phyloP scores from a whole-genome alignment of 2,888 invertebrate species.

The Spilosoma lubricipeda region DNA sequence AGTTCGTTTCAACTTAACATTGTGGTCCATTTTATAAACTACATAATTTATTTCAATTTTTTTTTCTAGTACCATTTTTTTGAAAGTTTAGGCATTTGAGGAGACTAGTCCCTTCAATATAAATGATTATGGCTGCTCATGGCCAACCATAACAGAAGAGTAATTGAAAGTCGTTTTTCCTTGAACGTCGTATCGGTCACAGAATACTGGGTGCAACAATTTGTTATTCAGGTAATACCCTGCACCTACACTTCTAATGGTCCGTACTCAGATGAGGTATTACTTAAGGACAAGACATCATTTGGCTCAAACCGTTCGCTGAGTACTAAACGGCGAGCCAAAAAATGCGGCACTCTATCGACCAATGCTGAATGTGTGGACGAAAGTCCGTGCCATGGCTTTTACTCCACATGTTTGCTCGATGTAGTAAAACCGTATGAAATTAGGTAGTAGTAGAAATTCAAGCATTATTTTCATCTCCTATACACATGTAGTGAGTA shows the following conservation, averaged over 20 bases:
- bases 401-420: too few species aligned
- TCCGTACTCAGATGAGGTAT: too few species aligned
- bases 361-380: too few species aligned
- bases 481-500: neutral
- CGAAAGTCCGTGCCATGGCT: too few species aligned
- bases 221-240: neutral
- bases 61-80: neutral
- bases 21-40: constrained; percentile 19
- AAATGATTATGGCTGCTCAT: neutral
- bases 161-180: neutral
- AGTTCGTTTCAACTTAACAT: constrained; percentile 16
- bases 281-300: too few species aligned
- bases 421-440: too few species aligned
- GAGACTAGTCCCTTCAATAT: neutral
- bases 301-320: too few species aligned
- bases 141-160: neutral
- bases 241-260: neutral
- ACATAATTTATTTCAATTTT: constrained; percentile 10
- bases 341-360: too few species aligned
- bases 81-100: too few species aligned
- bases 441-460: too few species aligned
- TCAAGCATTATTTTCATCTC: neutral
- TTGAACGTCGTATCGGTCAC: neutral
- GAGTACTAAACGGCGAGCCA: too few species aligned
- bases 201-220: neutral